Evolutionary conservation across 1,140 invertebrate species (phyloP), one percentile per base, ranked within the genome.

Genomic region (Drosophila malerkotliana): DNA sequence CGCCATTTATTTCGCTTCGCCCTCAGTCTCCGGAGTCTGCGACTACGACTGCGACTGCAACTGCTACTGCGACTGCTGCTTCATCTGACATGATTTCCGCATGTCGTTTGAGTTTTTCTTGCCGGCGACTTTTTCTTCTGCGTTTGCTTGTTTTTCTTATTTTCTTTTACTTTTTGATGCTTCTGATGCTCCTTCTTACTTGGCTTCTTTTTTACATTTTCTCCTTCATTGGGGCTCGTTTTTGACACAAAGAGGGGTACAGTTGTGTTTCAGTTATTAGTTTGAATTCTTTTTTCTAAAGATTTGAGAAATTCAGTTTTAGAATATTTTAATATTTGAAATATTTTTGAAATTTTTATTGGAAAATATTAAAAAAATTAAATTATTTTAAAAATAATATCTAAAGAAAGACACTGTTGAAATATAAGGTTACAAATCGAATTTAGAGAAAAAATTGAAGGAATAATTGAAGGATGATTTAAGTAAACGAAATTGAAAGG

Each of bases 61-160:
- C 21, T 21, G 62, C 53, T 45, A 51, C 57, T 54, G 61, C 9
- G 67, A 60, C 72, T 84, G 64, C 74, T 87, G 82, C 82, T 71
- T 87, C 82, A 85, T 88, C 79, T 87, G 83, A 87, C 83, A 87
- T 87, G 83, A 87, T 87, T 87, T 87, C 83, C 83, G 83, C 67
- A 87, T 87, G 83, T 87, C 83, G 83, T 87, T 88, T 82, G 82
- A 82, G 74, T 80, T 75, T 76, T 76, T 76, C 56, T 60, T 60
- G 49, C 71, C 72, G 39, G 34, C 69, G 71, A 75, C 53, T 74
- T 75, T 72, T 75, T 75, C 72, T 75, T 75, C 72, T 67, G 58
- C 72, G 15, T 59, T 71, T 71, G 45, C 68, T 72, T 75, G 54
- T 66, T 76, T 67, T 79, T 72, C 60, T 57, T 56, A 44, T 37